A percentile compares a stretch with the other conserved stretches of the same genome.
Evolutionary conservation across 2,113 vertebrate species (phyloP).

Genomic region (Pluvianellus socialis): DNA sequence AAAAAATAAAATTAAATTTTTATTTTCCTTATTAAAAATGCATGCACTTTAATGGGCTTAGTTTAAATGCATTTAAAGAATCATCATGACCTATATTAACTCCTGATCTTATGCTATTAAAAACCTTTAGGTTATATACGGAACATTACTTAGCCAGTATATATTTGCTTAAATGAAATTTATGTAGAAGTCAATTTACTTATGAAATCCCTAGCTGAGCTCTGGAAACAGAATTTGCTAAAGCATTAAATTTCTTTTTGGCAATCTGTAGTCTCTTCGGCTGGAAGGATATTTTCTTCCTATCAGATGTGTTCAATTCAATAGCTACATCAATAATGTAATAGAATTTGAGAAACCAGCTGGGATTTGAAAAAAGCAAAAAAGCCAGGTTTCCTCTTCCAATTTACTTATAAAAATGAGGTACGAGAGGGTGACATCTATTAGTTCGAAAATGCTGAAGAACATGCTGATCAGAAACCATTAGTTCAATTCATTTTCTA

Average conservation of each 20-base stretch:
- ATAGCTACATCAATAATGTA: not conserved
- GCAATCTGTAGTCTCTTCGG: not conserved
- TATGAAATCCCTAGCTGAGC: not conserved
- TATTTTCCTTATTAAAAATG: not conserved
- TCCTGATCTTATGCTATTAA: not conserved
- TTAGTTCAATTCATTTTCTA: not conserved
- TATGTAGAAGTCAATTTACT: not conserved
- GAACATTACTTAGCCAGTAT: not conserved
- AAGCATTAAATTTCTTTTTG: not conserved
- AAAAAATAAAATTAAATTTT: not conserved
- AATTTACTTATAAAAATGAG: not conserved
- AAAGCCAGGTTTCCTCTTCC: not conserved
- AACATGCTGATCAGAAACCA: not conserved
- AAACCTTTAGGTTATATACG: not conserved
- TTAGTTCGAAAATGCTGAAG: not conserved
- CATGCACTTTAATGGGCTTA: not conserved
- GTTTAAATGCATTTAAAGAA: not conserved
- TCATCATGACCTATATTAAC: not conserved
- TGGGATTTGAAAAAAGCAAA: not conserved
- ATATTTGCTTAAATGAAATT: not conserved
- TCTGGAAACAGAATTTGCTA: not conserved
- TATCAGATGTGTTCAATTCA: not conserved
- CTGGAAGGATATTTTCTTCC: constrained; percentile 6
- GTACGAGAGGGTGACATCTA: not conserved
- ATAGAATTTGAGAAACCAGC: not conserved